These are phyloP conservation scores for Cromileptes altivelis DNA, from an alignment of 2,113 vertebrate genomes.

Conservation along the genomic window DNA sequence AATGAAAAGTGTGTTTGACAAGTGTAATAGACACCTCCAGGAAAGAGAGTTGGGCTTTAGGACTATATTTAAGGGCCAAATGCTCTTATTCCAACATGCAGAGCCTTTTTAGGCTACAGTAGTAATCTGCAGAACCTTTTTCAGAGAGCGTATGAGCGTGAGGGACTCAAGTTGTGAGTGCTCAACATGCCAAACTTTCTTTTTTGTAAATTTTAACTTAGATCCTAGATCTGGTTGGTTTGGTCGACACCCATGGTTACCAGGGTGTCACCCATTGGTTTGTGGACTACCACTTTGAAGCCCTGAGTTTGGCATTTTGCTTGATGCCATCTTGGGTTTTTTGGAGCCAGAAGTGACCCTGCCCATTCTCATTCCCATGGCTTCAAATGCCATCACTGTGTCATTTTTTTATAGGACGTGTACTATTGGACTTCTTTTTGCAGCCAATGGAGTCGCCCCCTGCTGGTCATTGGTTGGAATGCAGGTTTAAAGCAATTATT, in stretches of 20 bases:
- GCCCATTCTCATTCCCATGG: too few relatives aligned
- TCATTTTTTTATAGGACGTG: too few relatives aligned
- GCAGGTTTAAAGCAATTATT: too few relatives aligned
- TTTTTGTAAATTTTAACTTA: not conserved
- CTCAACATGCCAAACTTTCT: not conserved
- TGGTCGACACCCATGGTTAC: not conserved
- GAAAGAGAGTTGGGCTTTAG: slow-evolving; percentile 14
- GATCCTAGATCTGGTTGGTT: not conserved
- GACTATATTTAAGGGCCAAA: slow-evolving; percentile 21
- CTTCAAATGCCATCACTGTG: too few relatives aligned
- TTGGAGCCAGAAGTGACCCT: too few relatives aligned
- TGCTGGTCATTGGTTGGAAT: too few relatives aligned
- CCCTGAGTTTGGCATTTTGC: too few relatives aligned
- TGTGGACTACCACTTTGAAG: too few relatives aligned
- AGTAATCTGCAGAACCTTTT: not conserved
- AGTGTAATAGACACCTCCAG: slow-evolving; percentile 10
- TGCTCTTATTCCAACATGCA: slow-evolving; percentile 9
- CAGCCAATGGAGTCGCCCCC: too few relatives aligned
- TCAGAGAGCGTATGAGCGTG: not conserved
- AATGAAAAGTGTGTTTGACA: slow-evolving; percentile 33
- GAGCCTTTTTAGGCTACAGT: slow-evolving; percentile 11
- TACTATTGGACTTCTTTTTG: too few relatives aligned
- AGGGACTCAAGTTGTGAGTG: not conserved
- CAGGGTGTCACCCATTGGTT: too few relatives aligned
- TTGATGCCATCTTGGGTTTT: too few relatives aligned